Evolutionary conservation across 2,888 invertebrate species (phyloP), one percentile per base, ranked within the genome.

Genomic region (Mechanitis messenoides): DNA sequence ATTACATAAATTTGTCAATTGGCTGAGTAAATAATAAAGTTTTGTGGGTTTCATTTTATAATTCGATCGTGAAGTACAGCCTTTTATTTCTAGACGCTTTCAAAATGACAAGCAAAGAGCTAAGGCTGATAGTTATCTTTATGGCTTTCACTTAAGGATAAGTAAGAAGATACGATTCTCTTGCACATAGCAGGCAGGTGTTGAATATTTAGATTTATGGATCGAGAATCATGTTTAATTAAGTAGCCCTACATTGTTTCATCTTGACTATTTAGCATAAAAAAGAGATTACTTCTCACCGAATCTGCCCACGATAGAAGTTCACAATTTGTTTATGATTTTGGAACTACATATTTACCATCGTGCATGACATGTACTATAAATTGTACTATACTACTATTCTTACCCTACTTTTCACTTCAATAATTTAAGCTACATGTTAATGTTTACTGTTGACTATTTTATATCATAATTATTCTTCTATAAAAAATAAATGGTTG

Each of bases 171-270:
- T 65, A 68, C 57, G 60, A 60, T 61, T 61, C 59, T 59, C 50
- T 59, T 56, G 64, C 66, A 69, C 66, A 68, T 66, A 63, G 68
- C 63, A 62, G 68, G 70, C 72, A 72, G 76, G 76, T 83, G 78
- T 78, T 82, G 75, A 79, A 75, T 75, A 83, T 84, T 80, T 67
- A 85, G 78, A 88, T 87, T 84, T 85, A 87, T 88, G 86, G 83
- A 84, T 77, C 81, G 83, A 85, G 81, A 84, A 82, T 78, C 83
- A 83, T 84, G 77, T 77, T 78, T 87, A 85, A 87, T 87, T 80
- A 85, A 85, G 80, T 79, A 81, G 81, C 79, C 75, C 76, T 80
- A 78, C 75, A 84, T 81, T 82, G 81, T 83, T 78, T 78, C 72
- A 71, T 69, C 64, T 71, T 71, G 67, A 66, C 69, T 70, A 80